Evolutionary conservation across 2,888 invertebrate species (phyloP).

Genomic region (Ophioninae sp.): DNA sequence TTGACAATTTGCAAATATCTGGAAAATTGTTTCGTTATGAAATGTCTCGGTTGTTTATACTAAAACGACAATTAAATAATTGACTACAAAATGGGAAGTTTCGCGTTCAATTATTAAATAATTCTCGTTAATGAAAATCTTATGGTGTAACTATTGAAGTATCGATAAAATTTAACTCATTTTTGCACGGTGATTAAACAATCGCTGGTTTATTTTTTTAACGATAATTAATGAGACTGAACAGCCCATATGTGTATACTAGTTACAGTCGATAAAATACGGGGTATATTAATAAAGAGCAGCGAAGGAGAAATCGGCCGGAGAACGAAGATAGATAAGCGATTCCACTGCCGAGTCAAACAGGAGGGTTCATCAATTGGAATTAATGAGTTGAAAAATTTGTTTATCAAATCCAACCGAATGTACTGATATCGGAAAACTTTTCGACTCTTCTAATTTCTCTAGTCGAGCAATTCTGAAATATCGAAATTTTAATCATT

Average conservation of each 20-base stretch:
- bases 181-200: not conserved
- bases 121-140: too few species aligned
- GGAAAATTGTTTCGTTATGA: too few species aligned
- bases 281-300: not conserved
- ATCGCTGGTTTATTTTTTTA: slow-evolving; percentile 3
- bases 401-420: slow-evolving; percentile 3
- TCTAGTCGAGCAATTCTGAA: not conserved
- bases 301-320: slow-evolving; percentile 1
- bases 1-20: too few species aligned
- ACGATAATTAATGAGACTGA: slow-evolving; percentile 8
- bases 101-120: too few species aligned
- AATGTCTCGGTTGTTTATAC: too few species aligned
- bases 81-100: too few species aligned
- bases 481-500: not conserved
- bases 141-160: too few species aligned
- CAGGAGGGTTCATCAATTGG: slow-evolving; percentile 1
- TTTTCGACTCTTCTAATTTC: slow-evolving; percentile 13
- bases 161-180: too few species aligned
- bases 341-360: slow-evolving; percentile 15
- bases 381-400: slow-evolving; percentile 24
- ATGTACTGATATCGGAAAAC: slow-evolving; percentile 52
- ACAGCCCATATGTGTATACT: slow-evolving; percentile 9
- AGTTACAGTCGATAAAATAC: slow-evolving; percentile 11
- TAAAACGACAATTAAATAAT: too few species aligned
- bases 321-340: slow-evolving; percentile 25